Base-by-base conservation (phyloP, 2,888 invertebrate species). In the Alsophila aescularia region DNA sequence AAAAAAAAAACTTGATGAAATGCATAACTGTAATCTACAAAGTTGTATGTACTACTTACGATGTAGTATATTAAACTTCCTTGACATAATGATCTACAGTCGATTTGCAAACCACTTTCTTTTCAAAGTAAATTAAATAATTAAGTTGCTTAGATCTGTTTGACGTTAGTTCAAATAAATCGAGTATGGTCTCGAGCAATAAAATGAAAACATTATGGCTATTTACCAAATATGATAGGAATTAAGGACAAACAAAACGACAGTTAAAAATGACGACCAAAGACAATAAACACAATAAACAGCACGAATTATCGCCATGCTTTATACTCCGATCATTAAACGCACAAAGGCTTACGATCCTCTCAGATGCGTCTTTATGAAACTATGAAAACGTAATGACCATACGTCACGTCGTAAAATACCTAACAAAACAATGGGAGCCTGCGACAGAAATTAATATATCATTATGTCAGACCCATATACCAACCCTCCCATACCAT, bases 381-480 rank as follows among this genome's bases (percentile, higher is more conserved):
- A 90, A 90, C 90, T 90, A 90, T 90, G 90, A 90, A 90, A 89
- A 87, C 85, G 75, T 90, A 88, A 90, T 90, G 90, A 89, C 90
- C 89, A 89, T 90, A 84, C 87, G 86, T 90, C 90, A 90, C 80
- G 69, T 73, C 79, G 84, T 85, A 87, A 90, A 90, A 90, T 87
- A 90, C 89, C 88, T 87, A 85, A 82, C 87, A 85, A 90, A 90
- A 90, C 90, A 91, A 91, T 88, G 73, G 87, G 67, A 78, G 86
- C 83, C 71, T 77, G 85, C 86, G 89, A 88, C 88, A 89, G 89
- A 90, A 90, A 91, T 91, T 91, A 91, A 91, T 91, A 90, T 87
- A 91, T 91, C 91, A 91, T 91, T 91, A 90, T 89, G 91, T 90
- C 91, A 91, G 83, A 80, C 81, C 83, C 91, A 91, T 82, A 76